A percentile compares a stretch with the other conserved stretches of the same genome.
Evolutionary conservation across 2,888 invertebrate genomes (phyloP).

Genomic region (Melangyna quadrimaculata): DNA sequence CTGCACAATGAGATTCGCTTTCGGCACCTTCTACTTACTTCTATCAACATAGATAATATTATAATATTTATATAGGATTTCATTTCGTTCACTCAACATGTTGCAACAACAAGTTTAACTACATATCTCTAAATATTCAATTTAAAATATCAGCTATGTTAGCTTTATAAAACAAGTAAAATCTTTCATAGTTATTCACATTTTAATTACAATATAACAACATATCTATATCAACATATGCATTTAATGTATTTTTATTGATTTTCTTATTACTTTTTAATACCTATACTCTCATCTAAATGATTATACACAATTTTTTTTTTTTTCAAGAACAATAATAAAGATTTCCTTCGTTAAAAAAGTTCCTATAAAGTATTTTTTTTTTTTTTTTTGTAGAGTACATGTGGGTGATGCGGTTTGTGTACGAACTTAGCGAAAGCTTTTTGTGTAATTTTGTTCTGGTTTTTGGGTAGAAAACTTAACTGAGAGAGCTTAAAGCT

Average conservation of each 20-base stretch:
- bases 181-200: too few species aligned
- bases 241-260: neutral
- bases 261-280: neutral
- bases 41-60: slow-evolving; percentile 58
- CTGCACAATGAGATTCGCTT: slow-evolving; percentile 60
- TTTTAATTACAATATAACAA: neutral
- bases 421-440: neutral
- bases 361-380: slow-evolving; percentile 32
- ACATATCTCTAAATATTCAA: slow-evolving; percentile 28
- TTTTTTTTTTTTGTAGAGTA: neutral
- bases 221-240: slow-evolving; percentile 7
- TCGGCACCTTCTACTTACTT: slow-evolving; percentile 43
- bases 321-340: slow-evolving; percentile 33
- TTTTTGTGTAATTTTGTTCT: neutral
- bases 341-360: slow-evolving; percentile 25
- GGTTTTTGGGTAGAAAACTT: neutral
- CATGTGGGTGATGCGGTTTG: neutral
- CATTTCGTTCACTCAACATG: neutral
- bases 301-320: slow-evolving; percentile 1
- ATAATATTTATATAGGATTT: neutral
- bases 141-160: neutral
- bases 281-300: neutral
- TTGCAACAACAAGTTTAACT: slow-evolving; percentile 15
- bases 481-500: neutral
- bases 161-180: neutral